These are phyloP conservation scores for Vireo altiloquus DNA, from an alignment of 2,113 vertebrate species.

Conservation along the genomic window DNA sequence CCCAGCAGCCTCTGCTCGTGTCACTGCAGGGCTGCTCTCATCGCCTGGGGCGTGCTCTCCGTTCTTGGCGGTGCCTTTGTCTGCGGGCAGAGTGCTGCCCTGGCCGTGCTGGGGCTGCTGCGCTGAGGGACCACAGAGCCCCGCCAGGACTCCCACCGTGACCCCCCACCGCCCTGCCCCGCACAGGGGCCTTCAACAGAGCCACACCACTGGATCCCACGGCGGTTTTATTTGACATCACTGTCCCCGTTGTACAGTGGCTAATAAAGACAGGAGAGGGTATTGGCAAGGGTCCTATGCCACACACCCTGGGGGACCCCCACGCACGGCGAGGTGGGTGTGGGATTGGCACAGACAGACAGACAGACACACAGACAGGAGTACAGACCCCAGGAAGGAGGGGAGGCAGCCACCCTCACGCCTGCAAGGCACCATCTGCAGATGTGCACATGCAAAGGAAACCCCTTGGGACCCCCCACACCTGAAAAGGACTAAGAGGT, in stretches of 20 bases:
- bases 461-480: background rate
- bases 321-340: rapidly evolving
- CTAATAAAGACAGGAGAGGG: conserved; percentile 36
- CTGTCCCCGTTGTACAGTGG: background rate
- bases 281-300: background rate
- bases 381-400: background rate
- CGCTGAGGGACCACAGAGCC: background rate
- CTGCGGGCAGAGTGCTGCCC: conserved; percentile 91
- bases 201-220: background rate
- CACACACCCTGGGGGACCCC: background rate
- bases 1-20: background rate
- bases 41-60: conserved; percentile 81
- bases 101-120: conserved; percentile 80
- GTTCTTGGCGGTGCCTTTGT: conserved; percentile 86
- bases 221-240: conserved; percentile 38
- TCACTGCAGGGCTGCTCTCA: conserved; percentile 72
- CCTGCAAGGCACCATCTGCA: background rate
- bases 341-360: background rate
- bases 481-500: background rate
- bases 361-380: background rate
- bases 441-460: background rate
- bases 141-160: rapidly evolving
- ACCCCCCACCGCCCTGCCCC: rapidly evolving
- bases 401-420: background rate
- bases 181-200: rapidly evolving